Base-by-base conservation (phyloP, 1,140 invertebrate species). In the Geopemphigus sp. region DNA sequence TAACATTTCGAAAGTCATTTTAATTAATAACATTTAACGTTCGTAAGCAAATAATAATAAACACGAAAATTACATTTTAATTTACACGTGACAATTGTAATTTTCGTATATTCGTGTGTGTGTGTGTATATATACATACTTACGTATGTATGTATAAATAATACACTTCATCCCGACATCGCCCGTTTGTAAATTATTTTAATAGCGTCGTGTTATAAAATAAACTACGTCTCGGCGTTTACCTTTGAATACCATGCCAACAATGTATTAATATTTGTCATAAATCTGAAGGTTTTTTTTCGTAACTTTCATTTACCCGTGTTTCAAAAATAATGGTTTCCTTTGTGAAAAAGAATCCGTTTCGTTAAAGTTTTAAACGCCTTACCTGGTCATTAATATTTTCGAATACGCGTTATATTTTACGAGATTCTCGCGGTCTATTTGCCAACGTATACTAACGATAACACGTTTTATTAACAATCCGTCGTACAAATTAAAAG, bases 201-300 rank as follows among this genome's bases (percentile, higher is more conserved):
- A 68, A 68, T 68, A 50, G 45, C 8, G 50, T 15, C 22, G 22
- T 47, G 6, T 50, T 50, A 3, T 39, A 8, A 4, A 39, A 39
- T 29, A 5, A 72, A 54, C 68, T 54, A 10, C 47, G 68, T 54
- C 50, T 63, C 14, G 63, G 8, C 57, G 57, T 63, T 78, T 78
- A 78, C 74, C 74, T 63, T 78, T 78, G 74, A 78, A 29, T 63
- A 17, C 15, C 8, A 26, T 78, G 74, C 74, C 74, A 78, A 78
- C 15, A 63, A 29, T 63, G 53, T 53, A 54, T 53, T 54, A 29
- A 32, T 70, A 53, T 54, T 54, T n/a, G 17, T 72, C 26, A 72
- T 72, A 54, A 53, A 72, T 72, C 68, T 54, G 5, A 5, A n/a
- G 1, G 47, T 19, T 50, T 1, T 68, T 54, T 39, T 39, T 8